Conservation (phyloP, 1,140 invertebrate genomes). For the Euwallacea similis region DNA sequence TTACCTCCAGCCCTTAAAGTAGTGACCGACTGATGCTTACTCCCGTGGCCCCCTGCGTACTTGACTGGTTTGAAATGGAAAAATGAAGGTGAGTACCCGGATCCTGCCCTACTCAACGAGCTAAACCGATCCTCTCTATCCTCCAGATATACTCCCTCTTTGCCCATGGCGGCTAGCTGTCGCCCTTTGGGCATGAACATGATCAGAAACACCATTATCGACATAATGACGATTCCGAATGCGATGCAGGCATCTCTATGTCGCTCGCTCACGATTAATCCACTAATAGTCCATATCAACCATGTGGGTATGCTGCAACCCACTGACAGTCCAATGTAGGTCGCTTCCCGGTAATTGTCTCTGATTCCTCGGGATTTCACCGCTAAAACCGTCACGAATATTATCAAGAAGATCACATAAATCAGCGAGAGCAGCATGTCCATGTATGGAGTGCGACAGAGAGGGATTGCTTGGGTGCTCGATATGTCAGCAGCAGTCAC, state of each 20-base stretch:
- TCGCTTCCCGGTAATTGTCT: slow-evolving; percentile 90
- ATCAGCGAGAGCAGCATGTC: slow-evolving; percentile 77
- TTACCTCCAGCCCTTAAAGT: slow-evolving; percentile 67
- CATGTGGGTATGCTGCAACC: slow-evolving; percentile 83
- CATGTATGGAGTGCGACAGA: slow-evolving; percentile 67
- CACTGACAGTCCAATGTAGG: slow-evolving; percentile 84
- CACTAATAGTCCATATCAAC: slow-evolving; percentile 79
- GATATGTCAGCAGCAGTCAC: slow-evolving; percentile 53
- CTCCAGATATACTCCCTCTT: slow-evolving; percentile 74
- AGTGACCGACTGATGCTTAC: slow-evolving; percentile 59
- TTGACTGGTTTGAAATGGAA: slow-evolving; percentile 88
- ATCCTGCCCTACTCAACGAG: slow-evolving; percentile 73
- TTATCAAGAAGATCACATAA: slow-evolving; percentile 80
- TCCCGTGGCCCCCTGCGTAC: slow-evolving; percentile 59
- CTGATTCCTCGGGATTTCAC: slow-evolving; percentile 82
- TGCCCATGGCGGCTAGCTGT: slow-evolving; percentile 86
- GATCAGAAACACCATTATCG: slow-evolving; percentile 81
- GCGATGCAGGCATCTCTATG: slow-evolving; percentile 86
- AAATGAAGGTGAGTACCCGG: slow-evolving; percentile 85
- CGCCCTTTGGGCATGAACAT: slow-evolving; percentile 94
- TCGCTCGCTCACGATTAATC: slow-evolving; percentile 72
- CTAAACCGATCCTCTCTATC: slow-evolving; percentile 77
- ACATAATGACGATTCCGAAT: slow-evolving; percentile 81
- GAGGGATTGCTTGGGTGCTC: slow-evolving; percentile 50
- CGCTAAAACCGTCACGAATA: slow-evolving; percentile 81